phyloP scores from a whole-genome alignment of 2,888 invertebrate genomes.

The Aphodius granarius region DNA sequence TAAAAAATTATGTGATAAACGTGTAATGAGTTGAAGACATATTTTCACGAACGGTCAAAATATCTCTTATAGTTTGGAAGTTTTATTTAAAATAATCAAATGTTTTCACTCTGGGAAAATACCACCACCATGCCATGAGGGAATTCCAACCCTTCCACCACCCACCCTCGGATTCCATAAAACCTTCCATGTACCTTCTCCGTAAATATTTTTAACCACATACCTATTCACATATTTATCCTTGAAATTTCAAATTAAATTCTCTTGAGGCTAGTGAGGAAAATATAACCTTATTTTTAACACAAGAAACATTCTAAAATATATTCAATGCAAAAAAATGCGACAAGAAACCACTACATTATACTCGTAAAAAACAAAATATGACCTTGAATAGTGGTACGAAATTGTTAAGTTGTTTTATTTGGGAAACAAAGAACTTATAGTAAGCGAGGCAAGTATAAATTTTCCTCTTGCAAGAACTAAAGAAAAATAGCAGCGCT shows the following conservation, averaged over 20 bases:
- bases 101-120: background rate
- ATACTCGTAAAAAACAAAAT: no score
- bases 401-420: no score
- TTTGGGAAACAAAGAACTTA: background rate
- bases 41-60: no score
- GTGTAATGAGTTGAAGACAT: no score
- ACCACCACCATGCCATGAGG: background rate
- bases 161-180: background rate
- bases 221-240: background rate
- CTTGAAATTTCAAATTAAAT: background rate
- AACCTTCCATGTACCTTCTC: background rate
- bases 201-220: background rate
- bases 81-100: background rate
- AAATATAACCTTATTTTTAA: no score
- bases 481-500: background rate
- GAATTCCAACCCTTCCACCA: background rate
- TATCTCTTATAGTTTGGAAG: background rate
- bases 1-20: background rate
- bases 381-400: no score
- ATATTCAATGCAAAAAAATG: no score
- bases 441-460: background rate
- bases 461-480: background rate
- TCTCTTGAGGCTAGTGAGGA: no score
- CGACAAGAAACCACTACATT: no score
- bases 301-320: no score